These are phyloP conservation scores for Aphaenogaster ashmeadi DNA, from an alignment of 1,140 invertebrate genomes.

Conservation along the genomic window DNA sequence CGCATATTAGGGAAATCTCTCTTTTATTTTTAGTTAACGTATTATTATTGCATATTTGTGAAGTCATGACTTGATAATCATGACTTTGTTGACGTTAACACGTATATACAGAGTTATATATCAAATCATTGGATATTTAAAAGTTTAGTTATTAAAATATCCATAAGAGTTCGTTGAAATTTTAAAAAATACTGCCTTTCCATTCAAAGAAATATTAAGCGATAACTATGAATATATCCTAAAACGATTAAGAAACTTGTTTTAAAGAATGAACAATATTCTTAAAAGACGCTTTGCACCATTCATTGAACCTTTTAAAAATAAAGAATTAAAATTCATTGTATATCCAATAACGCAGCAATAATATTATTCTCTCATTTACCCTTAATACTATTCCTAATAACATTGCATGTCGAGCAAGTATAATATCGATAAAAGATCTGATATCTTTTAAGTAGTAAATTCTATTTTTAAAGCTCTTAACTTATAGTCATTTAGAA, in stretches of 20 bases:
- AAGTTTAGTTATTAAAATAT: slow-evolving; percentile 49
- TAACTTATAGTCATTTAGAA: slow-evolving; percentile 65
- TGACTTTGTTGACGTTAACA: slow-evolving; percentile 13
- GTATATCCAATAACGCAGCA: slow-evolving; percentile 35
- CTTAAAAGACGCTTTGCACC: slow-evolving; percentile 33
- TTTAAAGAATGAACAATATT: slow-evolving; percentile 30
- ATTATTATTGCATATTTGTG: not conserved
- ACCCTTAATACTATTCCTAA: slow-evolving; percentile 26
- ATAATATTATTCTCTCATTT: slow-evolving; percentile 43
- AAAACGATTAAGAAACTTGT: slow-evolving; percentile 16
- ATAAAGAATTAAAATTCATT: slow-evolving; percentile 21
- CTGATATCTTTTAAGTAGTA: slow-evolving; percentile 32
- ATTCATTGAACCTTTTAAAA: slow-evolving; percentile 44
- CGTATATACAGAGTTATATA: slow-evolving; percentile 31
- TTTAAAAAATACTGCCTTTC: slow-evolving; percentile 46
- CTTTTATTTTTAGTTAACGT: not conserved
- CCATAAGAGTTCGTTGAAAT: slow-evolving; percentile 32
- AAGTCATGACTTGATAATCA: not conserved
- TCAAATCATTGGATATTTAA: slow-evolving; percentile 23
- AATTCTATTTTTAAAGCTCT: slow-evolving; percentile 12
- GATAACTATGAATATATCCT: slow-evolving; percentile 61
- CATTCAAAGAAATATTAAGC: slow-evolving; percentile 54
- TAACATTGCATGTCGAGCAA: slow-evolving; percentile 25
- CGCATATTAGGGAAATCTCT: not conserved
- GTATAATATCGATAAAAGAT: slow-evolving; percentile 24